phyloP scores from a whole-genome alignment of 2,797 vertebrate species.

The Mormyrus hasselquistii region DNA sequence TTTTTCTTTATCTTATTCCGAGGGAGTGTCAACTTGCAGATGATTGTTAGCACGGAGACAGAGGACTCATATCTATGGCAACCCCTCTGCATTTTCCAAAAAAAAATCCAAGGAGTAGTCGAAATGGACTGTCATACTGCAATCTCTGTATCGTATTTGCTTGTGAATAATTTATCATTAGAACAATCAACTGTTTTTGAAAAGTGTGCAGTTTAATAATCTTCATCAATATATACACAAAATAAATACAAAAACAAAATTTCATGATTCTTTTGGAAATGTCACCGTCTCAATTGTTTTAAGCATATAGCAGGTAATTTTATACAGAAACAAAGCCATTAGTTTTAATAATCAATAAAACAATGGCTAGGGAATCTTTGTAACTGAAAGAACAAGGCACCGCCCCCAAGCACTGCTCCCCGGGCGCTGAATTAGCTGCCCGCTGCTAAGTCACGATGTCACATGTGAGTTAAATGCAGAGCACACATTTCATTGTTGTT shows the following conservation, averaged over 20 bases:
- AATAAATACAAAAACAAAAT: not conserved
- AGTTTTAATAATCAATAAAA: not conserved
- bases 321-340: not conserved
- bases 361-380: not conserved
- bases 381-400: not conserved
- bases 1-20: conserved; percentile 57
- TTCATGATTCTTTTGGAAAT: not conserved
- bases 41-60: conserved; percentile 49
- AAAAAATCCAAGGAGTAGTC: conserved; percentile 29
- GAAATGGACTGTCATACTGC: not conserved
- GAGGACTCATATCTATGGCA: conserved; percentile 56
- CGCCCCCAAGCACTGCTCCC: not conserved
- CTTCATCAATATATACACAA: not conserved
- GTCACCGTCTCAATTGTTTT: not conserved
- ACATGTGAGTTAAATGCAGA: too few relatives aligned
- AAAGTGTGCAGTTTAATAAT: not conserved
- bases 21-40: conserved; percentile 61
- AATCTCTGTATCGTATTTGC: not conserved
- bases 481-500: too few relatives aligned
- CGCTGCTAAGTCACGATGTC: not conserved
- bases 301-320: not conserved
- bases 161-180: not conserved
- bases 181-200: not conserved
- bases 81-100: conserved; percentile 62
- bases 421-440: not conserved